These are phyloP conservation scores for Trachemys scripta DNA, from an alignment of 2,113 vertebrate species.

Conservation along the genomic window DNA sequence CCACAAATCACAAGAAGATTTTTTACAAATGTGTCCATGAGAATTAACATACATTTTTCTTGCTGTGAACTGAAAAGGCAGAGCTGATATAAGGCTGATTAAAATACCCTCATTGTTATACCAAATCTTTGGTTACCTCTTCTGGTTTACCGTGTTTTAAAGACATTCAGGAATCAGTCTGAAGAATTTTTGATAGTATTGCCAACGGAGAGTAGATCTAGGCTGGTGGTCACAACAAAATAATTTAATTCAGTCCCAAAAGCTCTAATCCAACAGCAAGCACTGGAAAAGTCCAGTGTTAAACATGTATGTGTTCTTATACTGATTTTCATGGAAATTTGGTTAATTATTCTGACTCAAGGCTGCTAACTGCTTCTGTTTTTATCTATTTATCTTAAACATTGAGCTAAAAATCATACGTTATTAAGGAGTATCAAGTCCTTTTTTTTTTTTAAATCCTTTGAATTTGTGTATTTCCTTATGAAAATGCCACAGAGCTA, in stretches of 20 bases:
- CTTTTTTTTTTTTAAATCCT: background rate
- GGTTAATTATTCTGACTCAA: background rate
- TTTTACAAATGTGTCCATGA: background rate
- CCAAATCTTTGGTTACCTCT: background rate
- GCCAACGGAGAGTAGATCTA: background rate
- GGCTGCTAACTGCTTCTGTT: background rate
- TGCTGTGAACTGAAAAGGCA: background rate
- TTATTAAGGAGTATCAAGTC: background rate
- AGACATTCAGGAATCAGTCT: background rate
- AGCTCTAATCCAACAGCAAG: background rate
- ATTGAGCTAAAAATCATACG: background rate
- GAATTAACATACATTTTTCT: background rate
- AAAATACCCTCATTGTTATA: background rate
- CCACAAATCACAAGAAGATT: background rate
- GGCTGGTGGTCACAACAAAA: background rate
- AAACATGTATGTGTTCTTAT: background rate
- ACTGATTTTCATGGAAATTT: background rate
- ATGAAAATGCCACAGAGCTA: background rate
- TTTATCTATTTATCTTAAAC: background rate
- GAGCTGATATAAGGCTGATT: conserved; percentile 4
- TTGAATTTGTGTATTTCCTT: background rate
- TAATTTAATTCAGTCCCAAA: background rate
- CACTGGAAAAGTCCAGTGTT: background rate
- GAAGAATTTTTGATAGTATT: background rate
- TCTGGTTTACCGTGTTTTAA: background rate